Evolutionary conservation across 2,888 invertebrate species (phyloP).

Genomic region (Agapetus fuscipes): DNA sequence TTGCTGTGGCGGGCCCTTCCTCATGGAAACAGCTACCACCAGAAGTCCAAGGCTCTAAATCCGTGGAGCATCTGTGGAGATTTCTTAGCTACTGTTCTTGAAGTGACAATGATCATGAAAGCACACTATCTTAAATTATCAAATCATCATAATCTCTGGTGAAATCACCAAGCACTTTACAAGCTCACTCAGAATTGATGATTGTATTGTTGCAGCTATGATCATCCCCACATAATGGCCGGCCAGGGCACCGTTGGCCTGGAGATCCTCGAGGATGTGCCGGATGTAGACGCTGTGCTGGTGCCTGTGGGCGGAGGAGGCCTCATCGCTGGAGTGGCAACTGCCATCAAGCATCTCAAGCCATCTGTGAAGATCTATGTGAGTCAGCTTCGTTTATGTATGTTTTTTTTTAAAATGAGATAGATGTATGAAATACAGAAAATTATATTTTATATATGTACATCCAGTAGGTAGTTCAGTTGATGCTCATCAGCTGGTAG

Average conservation of each 20-base stretch:
- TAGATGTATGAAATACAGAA: too few relatives aligned
- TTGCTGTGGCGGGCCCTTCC: too few relatives aligned
- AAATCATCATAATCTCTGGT: too few relatives aligned
- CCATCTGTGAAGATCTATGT: conserved; percentile 81
- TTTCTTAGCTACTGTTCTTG: background rate
- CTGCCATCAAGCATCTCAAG: conserved; percentile 78
- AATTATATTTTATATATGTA: too few relatives aligned
- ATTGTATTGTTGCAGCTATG: conserved; percentile 52
- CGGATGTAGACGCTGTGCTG: conserved; percentile 78
- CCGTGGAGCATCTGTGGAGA: background rate
- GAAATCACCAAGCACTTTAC: too few relatives aligned
- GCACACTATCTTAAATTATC: background rate
- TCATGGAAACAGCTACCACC: too few relatives aligned
- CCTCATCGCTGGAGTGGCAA: conserved; percentile 80
- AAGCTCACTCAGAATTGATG: too few relatives aligned
- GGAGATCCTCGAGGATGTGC: conserved; percentile 86
- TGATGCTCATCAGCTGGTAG: too few relatives aligned
- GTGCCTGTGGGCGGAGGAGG: conserved; percentile 95
- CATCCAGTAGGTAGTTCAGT: too few relatives aligned
- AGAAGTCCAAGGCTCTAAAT: too few relatives aligned
- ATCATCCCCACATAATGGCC: conserved; percentile 91
- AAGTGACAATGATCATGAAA: background rate
- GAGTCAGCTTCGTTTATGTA: too few relatives aligned
- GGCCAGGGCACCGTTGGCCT: conserved; percentile 92
- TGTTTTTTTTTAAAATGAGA: too few relatives aligned